Evolutionary conservation across 2,113 vertebrate genomes (phyloP).

Genomic region (Telmatochromis sp.): DNA sequence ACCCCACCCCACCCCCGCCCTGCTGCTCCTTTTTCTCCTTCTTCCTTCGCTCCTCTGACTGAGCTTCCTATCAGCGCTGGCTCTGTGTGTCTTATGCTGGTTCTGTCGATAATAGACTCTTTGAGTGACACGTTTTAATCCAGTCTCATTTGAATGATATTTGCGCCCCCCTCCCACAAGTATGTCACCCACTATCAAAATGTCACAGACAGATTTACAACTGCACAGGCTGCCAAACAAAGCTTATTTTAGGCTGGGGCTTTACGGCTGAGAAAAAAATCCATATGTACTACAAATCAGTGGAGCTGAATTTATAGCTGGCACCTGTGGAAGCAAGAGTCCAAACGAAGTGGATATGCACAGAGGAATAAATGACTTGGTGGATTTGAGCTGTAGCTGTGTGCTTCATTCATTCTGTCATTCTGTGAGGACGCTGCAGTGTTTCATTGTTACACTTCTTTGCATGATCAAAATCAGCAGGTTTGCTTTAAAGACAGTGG

Average conservation of each 20-base stretch:
- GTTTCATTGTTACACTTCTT: not conserved
- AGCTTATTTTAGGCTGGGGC: conserved; percentile 60
- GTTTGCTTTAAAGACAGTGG: not conserved
- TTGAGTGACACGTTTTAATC: conserved; percentile 68
- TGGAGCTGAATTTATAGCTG: conserved; percentile 43
- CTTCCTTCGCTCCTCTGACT: not conserved
- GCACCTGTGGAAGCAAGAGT: conserved; percentile 44
- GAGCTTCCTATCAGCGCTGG: not conserved
- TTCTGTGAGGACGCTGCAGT: not conserved
- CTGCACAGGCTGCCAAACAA: conserved; percentile 62
- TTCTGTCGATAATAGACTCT: conserved; percentile 54
- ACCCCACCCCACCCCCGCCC: not conserved
- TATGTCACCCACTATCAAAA: conserved; percentile 67
- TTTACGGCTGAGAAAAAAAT: conserved; percentile 50
- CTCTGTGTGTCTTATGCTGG: not conserved
- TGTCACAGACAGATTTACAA: conserved; percentile 73
- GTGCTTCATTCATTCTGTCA: not conserved
- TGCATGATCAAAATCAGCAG: not conserved
- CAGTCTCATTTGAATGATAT: conserved; percentile 65
- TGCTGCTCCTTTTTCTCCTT: not conserved
- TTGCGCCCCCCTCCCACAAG: conserved; percentile 27
- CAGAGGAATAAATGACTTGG: conserved; percentile 16
- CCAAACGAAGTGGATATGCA: not conserved
- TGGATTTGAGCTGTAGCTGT: not conserved
- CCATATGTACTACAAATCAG: conserved; percentile 68